These are phyloP conservation scores for Tichodroma muraria DNA, from an alignment of 2,113 vertebrate genomes.

Conservation along the genomic window DNA sequence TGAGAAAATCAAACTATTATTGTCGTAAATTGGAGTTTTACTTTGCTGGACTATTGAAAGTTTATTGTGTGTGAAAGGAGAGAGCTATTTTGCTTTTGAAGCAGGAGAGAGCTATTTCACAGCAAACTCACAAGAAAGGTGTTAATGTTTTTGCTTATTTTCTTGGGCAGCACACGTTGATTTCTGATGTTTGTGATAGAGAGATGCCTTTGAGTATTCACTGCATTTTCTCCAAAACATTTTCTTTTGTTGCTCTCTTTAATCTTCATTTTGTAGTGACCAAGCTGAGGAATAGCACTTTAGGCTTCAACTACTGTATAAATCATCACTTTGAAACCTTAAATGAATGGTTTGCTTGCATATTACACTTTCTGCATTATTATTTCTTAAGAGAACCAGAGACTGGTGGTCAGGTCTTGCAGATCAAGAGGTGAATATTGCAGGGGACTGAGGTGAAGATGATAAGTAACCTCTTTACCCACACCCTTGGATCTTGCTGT, in stretches of 20 bases:
- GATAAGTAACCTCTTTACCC: neutral
- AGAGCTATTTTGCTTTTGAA: neutral
- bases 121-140: neutral
- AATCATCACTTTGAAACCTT: neutral
- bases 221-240: neutral
- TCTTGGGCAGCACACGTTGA: neutral
- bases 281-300: neutral
- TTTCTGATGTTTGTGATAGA: neutral
- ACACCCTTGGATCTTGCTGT: neutral
- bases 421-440: neutral
- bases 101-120: neutral
- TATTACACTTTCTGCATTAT: neutral
- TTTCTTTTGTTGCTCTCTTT: neutral
- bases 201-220: neutral
- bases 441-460: neutral
- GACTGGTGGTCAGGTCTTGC: neutral
- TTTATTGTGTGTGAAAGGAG: slow-evolving; percentile 8
- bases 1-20: slow-evolving; percentile 6
- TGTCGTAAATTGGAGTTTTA: slow-evolving; percentile 8
- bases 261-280: slow-evolving; percentile 4
- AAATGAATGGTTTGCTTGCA: neutral
- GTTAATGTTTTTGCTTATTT: neutral
- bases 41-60: slow-evolving; percentile 26
- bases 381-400: neutral
- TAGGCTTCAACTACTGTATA: neutral